These are phyloP conservation scores for Schizopygopsis pylzovi DNA, from an alignment of 2,797 vertebrate genomes.

Conservation along the genomic window DNA sequence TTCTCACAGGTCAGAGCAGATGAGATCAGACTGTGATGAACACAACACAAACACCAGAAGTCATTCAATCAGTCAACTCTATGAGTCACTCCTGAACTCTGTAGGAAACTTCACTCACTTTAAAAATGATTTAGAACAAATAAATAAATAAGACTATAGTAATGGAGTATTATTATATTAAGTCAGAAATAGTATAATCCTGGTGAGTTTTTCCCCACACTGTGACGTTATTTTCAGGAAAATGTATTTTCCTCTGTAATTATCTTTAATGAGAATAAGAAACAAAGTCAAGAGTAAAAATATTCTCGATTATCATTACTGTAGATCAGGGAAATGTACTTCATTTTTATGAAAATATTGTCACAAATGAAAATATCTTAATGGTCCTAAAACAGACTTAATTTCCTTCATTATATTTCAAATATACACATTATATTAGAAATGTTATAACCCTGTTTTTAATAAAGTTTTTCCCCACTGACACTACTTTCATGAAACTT, in stretches of 20 bases:
- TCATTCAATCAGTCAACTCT: background rate
- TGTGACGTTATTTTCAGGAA: too few species aligned
- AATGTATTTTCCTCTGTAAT: too few species aligned
- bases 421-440: background rate
- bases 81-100: background rate
- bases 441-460: too few species aligned
- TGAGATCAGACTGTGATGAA: background rate
- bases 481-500: too few species aligned
- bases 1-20: constrained; percentile 2
- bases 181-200: too few species aligned
- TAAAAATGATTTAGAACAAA: background rate
- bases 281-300: too few species aligned
- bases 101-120: too few species aligned
- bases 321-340: background rate
- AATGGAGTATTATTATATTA: too few species aligned
- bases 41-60: constrained; percentile 65
- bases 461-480: too few species aligned
- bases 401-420: background rate
- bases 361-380: background rate
- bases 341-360: background rate
- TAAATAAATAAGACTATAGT: background rate
- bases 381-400: too few species aligned
- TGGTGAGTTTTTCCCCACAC: too few species aligned
- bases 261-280: too few species aligned
- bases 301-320: background rate